These are phyloP conservation scores for Tachina fera DNA, from an alignment of 2,888 invertebrate species.

Conservation along the genomic window DNA sequence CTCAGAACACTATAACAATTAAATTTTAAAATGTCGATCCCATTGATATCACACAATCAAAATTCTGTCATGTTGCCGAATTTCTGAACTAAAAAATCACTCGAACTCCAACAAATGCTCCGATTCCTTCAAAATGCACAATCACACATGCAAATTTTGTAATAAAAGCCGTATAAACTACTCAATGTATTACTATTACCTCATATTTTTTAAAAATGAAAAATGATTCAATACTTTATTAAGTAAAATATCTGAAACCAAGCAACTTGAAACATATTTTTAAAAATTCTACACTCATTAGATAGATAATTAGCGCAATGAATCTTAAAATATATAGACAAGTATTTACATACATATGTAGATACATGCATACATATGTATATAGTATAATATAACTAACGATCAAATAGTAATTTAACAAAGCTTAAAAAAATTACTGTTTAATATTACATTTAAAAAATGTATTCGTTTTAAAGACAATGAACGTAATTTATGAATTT, in stretches of 20 bases:
- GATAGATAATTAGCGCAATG: conserved; percentile 39
- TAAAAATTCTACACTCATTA: conserved; percentile 15
- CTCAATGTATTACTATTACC: not conserved
- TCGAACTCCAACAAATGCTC: not conserved
- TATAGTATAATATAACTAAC: not conserved
- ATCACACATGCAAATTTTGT: not conserved
- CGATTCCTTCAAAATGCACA: not conserved
- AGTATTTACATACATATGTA: too few species aligned
- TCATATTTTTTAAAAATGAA: conserved; percentile 7
- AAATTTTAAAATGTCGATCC: not conserved
- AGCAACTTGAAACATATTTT: conserved; percentile 18
- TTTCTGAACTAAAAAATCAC: not conserved
- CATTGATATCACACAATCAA: too few species aligned
- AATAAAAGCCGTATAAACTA: not conserved
- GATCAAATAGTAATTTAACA: conserved; percentile 13
- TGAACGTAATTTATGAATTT: conserved; percentile 37
- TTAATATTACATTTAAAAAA: conserved; percentile 25
- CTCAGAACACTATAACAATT: too few species aligned
- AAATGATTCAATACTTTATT: conserved; percentile 6
- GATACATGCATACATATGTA: too few species aligned
- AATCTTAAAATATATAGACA: conserved; percentile 10
- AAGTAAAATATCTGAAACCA: not conserved
- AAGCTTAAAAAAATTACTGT: conserved; percentile 40
- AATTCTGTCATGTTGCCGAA: not conserved
- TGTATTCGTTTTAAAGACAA: conserved; percentile 16